Evolutionary conservation across 2,888 invertebrate genomes (phyloP).

Genomic region (Leuctra nigra): DNA sequence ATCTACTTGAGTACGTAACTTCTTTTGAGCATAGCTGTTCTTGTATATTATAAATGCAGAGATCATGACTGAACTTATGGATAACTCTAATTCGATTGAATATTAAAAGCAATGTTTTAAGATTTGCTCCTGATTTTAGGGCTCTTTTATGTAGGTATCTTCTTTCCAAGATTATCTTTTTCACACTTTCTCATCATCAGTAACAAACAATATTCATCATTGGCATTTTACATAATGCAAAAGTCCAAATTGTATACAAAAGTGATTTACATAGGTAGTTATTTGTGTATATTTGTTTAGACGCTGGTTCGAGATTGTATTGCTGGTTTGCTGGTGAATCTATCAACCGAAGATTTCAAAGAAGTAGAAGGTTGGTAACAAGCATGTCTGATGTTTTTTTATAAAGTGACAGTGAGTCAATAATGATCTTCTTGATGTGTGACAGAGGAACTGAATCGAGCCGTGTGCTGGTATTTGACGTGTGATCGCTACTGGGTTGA

Average conservation of each 20-base stretch:
- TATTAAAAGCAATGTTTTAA: too few species aligned
- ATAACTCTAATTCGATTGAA: too few species aligned
- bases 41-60: too few species aligned
- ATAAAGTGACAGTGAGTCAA: not conserved
- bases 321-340: conserved; percentile 68
- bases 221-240: too few species aligned
- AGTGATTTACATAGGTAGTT: too few species aligned
- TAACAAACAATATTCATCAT: too few species aligned
- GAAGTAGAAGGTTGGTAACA: conserved; percentile 68
- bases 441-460: conserved; percentile 78
- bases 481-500: conserved; percentile 92
- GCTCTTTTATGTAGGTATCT: not conserved
- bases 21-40: too few species aligned
- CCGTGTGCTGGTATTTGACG: conserved; percentile 86
- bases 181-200: too few species aligned
- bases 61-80: too few species aligned
- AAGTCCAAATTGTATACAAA: too few species aligned
- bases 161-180: too few species aligned
- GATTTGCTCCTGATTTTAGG: conserved; percentile 1
- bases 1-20: too few species aligned
- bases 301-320: conserved; percentile 75
- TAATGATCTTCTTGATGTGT: conserved; percentile 4
- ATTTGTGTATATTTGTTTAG: conserved; percentile 37
- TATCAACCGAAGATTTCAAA: conserved; percentile 75
- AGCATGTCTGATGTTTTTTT: not conserved